A percentile compares a stretch with the other conserved stretches of the same genome.
Conservation (phyloP, 92 coral and sea anemone genomes). For the Parazoanthus swiftii region DNA sequence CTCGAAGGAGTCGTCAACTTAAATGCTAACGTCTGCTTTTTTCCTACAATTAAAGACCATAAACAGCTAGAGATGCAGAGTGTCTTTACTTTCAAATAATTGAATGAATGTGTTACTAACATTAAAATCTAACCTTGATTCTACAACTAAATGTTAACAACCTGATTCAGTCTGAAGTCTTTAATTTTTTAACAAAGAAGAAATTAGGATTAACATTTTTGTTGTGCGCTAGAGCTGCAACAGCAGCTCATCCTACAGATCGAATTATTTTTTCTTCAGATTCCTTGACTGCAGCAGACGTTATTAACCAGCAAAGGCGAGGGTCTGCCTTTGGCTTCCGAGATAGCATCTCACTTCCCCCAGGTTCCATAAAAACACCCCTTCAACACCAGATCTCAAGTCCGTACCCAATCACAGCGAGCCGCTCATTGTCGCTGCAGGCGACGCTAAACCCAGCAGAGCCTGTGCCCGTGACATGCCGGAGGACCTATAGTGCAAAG, state of each 20-base stretch:
- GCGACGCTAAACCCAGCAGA: slow-evolving; percentile 64
- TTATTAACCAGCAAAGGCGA: slow-evolving; percentile 68
- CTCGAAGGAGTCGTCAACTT: not conserved
- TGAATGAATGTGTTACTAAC: not conserved
- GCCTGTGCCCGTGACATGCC: slow-evolving; percentile 59
- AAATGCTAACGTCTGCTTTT: not conserved
- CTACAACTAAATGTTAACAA: not conserved
- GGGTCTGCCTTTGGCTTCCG: slow-evolving; percentile 64
- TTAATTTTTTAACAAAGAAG: not conserved
- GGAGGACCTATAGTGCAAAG: slow-evolving; percentile 91
- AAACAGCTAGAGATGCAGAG: slow-evolving; percentile 10
- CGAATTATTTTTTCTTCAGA: slow-evolving; percentile 44
- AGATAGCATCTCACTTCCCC: slow-evolving; percentile 44
- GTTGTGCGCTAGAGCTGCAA: not conserved
- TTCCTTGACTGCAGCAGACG: slow-evolving; percentile 61
- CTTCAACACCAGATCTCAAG: slow-evolving; percentile 68
- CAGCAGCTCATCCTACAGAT: not conserved
- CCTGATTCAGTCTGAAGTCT: not conserved
- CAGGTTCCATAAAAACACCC: slow-evolving; percentile 54
- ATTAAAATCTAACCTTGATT: not conserved
- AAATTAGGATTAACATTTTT: not conserved
- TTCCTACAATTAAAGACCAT: not conserved
- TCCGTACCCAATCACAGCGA: slow-evolving; percentile 61
- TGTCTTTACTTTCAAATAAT: not conserved
- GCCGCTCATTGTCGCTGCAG: slow-evolving; percentile 80